A percentile compares a stretch with the other conserved stretches of the same genome.
These are phyloP conservation scores for Podargus strigoides DNA, from an alignment of 2,797 vertebrate species.

Conservation along the genomic window DNA sequence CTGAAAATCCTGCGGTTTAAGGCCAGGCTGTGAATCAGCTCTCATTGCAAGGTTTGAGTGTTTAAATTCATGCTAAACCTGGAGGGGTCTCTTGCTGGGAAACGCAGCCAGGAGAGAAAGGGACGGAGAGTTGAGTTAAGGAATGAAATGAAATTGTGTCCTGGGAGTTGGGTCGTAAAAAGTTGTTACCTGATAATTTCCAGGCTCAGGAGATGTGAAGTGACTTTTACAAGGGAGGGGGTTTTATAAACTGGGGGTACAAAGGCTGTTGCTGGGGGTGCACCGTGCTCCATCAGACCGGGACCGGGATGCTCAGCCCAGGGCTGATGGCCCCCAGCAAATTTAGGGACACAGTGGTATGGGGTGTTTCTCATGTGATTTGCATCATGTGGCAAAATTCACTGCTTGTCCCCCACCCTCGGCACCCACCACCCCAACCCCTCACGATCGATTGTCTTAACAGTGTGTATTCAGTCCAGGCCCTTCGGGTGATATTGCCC, in stretches of 20 bases:
- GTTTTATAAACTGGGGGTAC: neutral
- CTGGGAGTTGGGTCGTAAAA: neutral
- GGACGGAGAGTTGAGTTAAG: neutral
- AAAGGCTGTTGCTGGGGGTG: neutral
- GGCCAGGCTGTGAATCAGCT: neutral
- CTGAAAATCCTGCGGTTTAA: neutral
- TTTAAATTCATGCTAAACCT: neutral
- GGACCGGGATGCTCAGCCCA: accelerated
- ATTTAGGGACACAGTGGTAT: accelerated
- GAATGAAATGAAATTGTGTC: neutral
- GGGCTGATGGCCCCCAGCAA: accelerated
- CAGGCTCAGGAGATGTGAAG: neutral
- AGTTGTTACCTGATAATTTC: neutral
- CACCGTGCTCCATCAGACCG: accelerated
- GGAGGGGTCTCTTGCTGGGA: neutral
- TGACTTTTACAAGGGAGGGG: neutral
- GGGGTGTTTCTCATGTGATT: neutral
- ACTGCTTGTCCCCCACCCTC: accelerated
- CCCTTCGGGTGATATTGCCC: neutral
- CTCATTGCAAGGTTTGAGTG: neutral
- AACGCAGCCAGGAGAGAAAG: neutral
- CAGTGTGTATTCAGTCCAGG: accelerated
- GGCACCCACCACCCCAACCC: accelerated
- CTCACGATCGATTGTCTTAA: accelerated
- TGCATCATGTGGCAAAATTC: neutral